Conservation (phyloP, 1,140 invertebrate genomes). For the Musca domestica region DNA sequence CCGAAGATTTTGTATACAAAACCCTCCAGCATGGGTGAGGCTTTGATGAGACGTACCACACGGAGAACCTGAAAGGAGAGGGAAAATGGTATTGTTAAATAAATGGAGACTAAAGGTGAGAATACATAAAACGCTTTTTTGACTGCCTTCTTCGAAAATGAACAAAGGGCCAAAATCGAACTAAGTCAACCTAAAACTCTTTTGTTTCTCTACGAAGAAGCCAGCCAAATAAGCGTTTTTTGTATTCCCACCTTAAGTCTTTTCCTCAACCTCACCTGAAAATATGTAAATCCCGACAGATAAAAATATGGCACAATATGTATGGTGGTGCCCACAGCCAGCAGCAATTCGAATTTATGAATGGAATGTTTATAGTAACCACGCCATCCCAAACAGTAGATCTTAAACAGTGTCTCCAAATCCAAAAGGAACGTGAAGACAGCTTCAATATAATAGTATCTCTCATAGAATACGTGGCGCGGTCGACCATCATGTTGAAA, state of each 20-base stretch:
- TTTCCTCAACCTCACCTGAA: slow-evolving; percentile 66
- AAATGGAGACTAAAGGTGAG: neutral
- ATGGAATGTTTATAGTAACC: slow-evolving; percentile 95
- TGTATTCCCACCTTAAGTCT: no score
- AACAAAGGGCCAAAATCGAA: no score
- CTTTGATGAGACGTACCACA: slow-evolving; percentile 95
- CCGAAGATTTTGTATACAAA: slow-evolving; percentile 99
- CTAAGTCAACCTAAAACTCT: neutral
- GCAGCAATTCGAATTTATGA: slow-evolving; percentile 95
- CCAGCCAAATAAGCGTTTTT: no score
- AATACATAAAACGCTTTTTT: no score
- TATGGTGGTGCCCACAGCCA: slow-evolving; percentile 92
- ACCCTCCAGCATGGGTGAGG: slow-evolving; percentile 97
- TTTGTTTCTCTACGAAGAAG: no score
- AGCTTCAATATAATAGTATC: slow-evolving; percentile 95
- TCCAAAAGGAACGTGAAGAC: slow-evolving; percentile 94
- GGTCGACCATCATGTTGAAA: slow-evolving; percentile 90
- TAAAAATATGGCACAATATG: slow-evolving; percentile 92
- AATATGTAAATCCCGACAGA: slow-evolving; percentile 91
- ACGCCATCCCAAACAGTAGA: slow-evolving; percentile 93
- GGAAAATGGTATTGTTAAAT: neutral
- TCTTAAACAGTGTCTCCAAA: slow-evolving; percentile 94
- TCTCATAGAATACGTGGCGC: slow-evolving; percentile 77
- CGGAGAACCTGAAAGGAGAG: slow-evolving; percentile 68
- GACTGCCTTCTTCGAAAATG: no score